phyloP scores from a whole-genome alignment of 2,888 invertebrate species.

The Caenorhabditis virilis region DNA sequence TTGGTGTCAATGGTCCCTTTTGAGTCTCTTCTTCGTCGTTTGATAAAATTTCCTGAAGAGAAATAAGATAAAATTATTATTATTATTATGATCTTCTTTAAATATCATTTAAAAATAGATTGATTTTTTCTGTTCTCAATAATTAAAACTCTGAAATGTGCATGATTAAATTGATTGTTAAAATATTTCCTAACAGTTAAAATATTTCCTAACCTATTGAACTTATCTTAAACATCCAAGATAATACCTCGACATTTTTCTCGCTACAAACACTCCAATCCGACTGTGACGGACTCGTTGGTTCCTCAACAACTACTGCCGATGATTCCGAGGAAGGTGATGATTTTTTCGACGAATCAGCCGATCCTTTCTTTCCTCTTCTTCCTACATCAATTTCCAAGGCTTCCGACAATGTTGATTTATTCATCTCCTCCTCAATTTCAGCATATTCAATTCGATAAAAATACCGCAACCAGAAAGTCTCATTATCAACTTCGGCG shows the following conservation, averaged over 20 bases:
- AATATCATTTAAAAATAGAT: too few species aligned
- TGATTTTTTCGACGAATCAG: constrained; percentile 20
- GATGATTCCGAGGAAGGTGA: constrained; percentile 34
- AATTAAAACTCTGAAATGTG: constrained; percentile 1
- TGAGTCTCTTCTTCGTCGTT: constrained; percentile 37
- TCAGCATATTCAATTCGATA: constrained; percentile 74
- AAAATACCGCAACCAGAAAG: constrained; percentile 84
- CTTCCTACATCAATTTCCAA: constrained; percentile 44
- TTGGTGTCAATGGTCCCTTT: constrained; percentile 36
- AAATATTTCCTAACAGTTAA: too few species aligned
- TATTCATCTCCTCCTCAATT: constrained; percentile 54
- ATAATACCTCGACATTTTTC: constrained; percentile 42
- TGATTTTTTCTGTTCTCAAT: too few species aligned
- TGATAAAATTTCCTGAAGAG: constrained; percentile 33
- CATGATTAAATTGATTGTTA: background rate
- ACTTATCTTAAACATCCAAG: background rate
- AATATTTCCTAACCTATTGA: too few species aligned
- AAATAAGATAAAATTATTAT: background rate
- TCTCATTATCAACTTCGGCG: constrained; percentile 75
- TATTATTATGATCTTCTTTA: background rate
- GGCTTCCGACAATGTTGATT: constrained; percentile 37
- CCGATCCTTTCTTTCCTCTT: constrained; percentile 2
- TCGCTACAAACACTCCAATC: constrained; percentile 58
- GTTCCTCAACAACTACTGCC: constrained; percentile 41
- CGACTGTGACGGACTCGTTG: constrained; percentile 47